These are phyloP conservation scores for Apocheima hispidaria DNA, from an alignment of 2,888 invertebrate genomes.

Conservation along the genomic window DNA sequence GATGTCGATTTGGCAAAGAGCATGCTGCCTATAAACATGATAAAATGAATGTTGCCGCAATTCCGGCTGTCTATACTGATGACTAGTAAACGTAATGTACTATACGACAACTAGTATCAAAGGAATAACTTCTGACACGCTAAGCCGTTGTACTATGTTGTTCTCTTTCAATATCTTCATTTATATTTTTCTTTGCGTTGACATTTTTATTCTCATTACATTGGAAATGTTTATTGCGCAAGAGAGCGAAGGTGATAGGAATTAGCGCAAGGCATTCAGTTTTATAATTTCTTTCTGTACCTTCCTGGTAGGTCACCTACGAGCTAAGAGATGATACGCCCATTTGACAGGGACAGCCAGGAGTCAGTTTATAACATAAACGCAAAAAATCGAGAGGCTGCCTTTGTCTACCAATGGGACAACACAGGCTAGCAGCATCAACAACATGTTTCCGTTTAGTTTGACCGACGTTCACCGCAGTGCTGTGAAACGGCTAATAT, in stretches of 20 bases:
- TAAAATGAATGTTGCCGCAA: neutral
- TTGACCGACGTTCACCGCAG: neutral
- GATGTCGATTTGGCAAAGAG: conserved; percentile 22
- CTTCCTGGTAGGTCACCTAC: too few relatives aligned
- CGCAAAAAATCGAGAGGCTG: too few relatives aligned
- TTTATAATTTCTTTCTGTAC: neutral
- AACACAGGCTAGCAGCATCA: too few relatives aligned
- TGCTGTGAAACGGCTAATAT: neutral
- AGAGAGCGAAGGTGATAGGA: neutral
- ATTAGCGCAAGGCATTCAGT: neutral
- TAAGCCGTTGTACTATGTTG: conserved; percentile 1
- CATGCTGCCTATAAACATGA: conserved; percentile 15
- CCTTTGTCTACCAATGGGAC: too few relatives aligned
- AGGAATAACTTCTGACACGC: conserved; percentile 9
- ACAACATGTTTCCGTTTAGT: too few relatives aligned
- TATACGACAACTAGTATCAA: conserved; percentile 3
- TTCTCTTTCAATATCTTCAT: neutral
- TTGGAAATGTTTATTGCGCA: neutral
- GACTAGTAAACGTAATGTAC: neutral
- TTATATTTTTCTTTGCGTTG: conserved; percentile 2
- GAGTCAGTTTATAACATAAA: too few relatives aligned
- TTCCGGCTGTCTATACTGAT: conserved; percentile 2
- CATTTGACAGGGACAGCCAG: too few relatives aligned
- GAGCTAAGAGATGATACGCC: too few relatives aligned
- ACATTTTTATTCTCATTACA: conserved; percentile 8